Evolutionary conservation across 2,888 invertebrate genomes (phyloP).

Genomic region (Microctonus aethiopoides): DNA sequence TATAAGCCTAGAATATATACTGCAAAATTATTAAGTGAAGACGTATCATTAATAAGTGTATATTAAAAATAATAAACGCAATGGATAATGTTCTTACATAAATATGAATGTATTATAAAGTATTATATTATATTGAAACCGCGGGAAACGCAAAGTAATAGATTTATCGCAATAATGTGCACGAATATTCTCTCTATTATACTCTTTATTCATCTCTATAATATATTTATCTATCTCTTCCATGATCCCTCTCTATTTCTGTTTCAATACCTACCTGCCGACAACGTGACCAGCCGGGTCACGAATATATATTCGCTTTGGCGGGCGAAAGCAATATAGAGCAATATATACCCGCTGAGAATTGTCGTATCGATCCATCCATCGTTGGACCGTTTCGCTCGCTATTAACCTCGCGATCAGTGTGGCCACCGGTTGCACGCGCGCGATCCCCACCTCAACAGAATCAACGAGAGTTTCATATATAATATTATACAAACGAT

Average conservation of each 20-base stretch:
- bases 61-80: neutral
- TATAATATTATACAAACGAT: neutral
- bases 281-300: neutral
- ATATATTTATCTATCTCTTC: neutral
- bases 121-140: neutral
- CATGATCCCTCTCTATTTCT: neutral
- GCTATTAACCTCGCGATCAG: constrained; percentile 39
- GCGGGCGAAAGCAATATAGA: neutral
- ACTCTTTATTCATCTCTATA: neutral
- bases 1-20: too few species aligned
- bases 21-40: too few species aligned
- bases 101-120: too few species aligned
- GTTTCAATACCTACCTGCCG: neutral
- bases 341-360: neutral
- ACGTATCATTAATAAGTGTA: too few species aligned
- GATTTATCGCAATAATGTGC: constrained; percentile 43
- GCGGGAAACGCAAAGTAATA: constrained; percentile 33
- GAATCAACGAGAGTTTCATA: neutral
- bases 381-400: constrained; percentile 30
- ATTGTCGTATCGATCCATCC: constrained; percentile 37
- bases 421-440: constrained; percentile 43
- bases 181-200: neutral
- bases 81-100: neutral
- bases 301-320: neutral
- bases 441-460: neutral